A percentile compares a stretch with the other conserved stretches of the same genome.
Conservation (phyloP, 2,888 invertebrate species). For the Liodrosophila aerea region DNA sequence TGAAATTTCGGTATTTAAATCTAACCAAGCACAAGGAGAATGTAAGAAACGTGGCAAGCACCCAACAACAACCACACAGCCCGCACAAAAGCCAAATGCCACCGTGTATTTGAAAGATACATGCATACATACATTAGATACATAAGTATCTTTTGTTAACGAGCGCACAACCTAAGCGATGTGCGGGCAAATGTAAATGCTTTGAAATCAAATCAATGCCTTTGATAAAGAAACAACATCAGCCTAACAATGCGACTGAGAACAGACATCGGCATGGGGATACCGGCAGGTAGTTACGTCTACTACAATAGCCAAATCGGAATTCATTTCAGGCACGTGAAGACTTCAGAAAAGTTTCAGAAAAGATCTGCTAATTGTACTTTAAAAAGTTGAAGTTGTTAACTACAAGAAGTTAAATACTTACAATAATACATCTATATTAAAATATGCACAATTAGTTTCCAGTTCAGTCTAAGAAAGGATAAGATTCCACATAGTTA, state of each 20-base stretch:
- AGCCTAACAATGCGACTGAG: background rate
- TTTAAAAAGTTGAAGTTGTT: too few species aligned
- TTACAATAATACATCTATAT: too few species aligned
- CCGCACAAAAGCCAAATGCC: conserved; percentile 37
- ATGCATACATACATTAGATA: conserved; percentile 39
- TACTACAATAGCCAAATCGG: conserved; percentile 49
- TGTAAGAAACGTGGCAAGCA: conserved; percentile 33
- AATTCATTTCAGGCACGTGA: conserved; percentile 65
- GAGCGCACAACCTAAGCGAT: conserved; percentile 53
- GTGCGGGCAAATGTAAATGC: conserved; percentile 67
- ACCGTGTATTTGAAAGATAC: conserved; percentile 44
- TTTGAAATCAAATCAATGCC: conserved; percentile 69
- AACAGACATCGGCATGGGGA: background rate
- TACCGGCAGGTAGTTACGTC: conserved; percentile 8
- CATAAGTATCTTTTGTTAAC: conserved; percentile 73
- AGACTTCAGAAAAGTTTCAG: conserved; percentile 33
- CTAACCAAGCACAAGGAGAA: conserved; percentile 61
- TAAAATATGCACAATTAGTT: too few species aligned
- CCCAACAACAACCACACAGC: background rate
- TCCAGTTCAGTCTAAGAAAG: too few species aligned
- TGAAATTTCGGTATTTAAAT: conserved; percentile 76
- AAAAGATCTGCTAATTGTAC: too few species aligned
- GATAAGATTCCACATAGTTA: too few species aligned
- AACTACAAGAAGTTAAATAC: too few species aligned
- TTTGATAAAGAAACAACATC: conserved; percentile 52